Percentiles rank a stretch among this genome's conserved stretches.
These are phyloP conservation scores for Homarus gammarus DNA, from an alignment of 2,888 invertebrate species.

Conservation along the genomic window DNA sequence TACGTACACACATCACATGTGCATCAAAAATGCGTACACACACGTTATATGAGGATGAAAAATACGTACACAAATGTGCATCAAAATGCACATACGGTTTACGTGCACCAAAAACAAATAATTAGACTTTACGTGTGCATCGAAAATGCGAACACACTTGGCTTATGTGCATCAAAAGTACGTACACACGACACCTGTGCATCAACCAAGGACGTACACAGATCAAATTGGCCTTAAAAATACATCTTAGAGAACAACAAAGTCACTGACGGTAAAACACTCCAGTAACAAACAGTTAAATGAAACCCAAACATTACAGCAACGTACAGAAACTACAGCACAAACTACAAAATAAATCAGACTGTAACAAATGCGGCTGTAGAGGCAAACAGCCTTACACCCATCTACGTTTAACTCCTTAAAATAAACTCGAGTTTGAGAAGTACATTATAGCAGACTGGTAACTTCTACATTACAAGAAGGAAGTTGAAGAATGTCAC, in stretches of 20 bases:
- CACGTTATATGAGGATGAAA: neutral
- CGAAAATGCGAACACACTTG: neutral
- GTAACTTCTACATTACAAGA: conserved; percentile 28
- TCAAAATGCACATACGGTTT: neutral
- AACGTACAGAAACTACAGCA: neutral
- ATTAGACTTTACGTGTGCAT: neutral
- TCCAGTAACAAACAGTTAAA: neutral
- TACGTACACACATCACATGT: neutral
- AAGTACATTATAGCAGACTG: no score
- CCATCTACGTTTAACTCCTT: neutral
- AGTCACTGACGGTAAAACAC: neutral
- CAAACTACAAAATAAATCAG: neutral
- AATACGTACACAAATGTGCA: neutral
- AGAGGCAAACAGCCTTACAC: no score
- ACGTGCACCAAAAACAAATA: neutral
- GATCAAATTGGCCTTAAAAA: neutral
- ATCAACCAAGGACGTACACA: neutral
- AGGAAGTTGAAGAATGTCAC: conserved; percentile 19
- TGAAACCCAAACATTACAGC: neutral
- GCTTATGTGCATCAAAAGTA: neutral
- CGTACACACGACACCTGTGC: neutral
- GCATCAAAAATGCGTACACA: neutral
- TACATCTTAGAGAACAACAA: neutral
- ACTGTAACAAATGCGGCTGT: neutral
- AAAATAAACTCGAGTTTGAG: no score